These are phyloP conservation scores for Orius insidiosus DNA, from an alignment of 1,140 invertebrate species.

Conservation along the genomic window DNA sequence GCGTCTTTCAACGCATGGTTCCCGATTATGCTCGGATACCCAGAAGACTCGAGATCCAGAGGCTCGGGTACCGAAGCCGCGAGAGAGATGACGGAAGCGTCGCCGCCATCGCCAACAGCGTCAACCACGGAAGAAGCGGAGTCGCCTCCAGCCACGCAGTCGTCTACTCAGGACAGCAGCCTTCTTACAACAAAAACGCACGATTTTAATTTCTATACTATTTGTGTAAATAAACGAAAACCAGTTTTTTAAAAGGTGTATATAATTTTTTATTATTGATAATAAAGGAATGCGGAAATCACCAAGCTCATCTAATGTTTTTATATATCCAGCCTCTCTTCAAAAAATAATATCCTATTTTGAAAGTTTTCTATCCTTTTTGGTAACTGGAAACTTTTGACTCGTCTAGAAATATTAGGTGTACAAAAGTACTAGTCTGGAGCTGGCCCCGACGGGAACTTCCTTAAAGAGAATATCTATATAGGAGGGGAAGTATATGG, in stretches of 20 bases:
- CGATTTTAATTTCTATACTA: background rate
- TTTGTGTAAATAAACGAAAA: background rate
- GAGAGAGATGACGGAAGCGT: slow-evolving; percentile 11
- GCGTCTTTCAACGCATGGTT: slow-evolving; percentile 24
- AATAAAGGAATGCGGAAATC: too few species aligned
- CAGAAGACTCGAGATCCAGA: slow-evolving; percentile 1
- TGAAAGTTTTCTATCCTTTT: too few species aligned
- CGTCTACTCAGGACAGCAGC: slow-evolving; percentile 34
- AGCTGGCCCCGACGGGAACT: too few species aligned
- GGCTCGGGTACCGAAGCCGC: background rate
- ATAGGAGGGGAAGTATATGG: too few species aligned
- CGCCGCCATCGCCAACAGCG: slow-evolving; percentile 47
- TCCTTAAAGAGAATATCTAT: too few species aligned
- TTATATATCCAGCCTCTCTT: too few species aligned
- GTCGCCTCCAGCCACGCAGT: slow-evolving; percentile 48
- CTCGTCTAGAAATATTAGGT: too few species aligned
- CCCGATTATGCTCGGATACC: slow-evolving; percentile 22
- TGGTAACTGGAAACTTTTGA: too few species aligned
- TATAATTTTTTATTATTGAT: too few species aligned
- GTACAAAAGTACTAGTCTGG: too few species aligned
- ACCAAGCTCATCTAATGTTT: too few species aligned
- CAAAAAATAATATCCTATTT: too few species aligned
- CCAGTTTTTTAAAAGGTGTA: background rate
- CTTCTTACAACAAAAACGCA: background rate
- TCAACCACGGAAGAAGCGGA: slow-evolving; percentile 44